phyloP scores from a whole-genome alignment of 2,113 vertebrate species.

The Ciconia boyciana region DNA sequence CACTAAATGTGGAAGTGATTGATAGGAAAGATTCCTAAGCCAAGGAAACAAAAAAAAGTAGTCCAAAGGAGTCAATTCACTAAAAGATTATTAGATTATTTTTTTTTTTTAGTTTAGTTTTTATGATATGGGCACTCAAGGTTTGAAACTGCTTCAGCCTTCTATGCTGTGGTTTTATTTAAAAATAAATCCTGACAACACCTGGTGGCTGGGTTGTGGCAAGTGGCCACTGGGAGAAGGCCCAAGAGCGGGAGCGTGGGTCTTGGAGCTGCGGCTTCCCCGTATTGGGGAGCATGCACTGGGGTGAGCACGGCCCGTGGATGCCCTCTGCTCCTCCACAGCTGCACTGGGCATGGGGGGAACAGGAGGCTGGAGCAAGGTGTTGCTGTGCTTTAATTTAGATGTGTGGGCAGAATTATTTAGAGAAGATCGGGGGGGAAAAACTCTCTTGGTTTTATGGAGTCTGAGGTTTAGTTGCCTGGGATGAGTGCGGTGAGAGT shows the following conservation, averaged over 20 bases:
- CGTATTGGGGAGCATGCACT: fast-evolving
- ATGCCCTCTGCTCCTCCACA: neutral
- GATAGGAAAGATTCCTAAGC: neutral
- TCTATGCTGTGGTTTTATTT: neutral
- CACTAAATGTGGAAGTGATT: slow-evolving; percentile 22
- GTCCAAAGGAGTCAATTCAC: neutral
- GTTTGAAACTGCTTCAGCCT: neutral
- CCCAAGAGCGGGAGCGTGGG: neutral
- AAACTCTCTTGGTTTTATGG: neutral
- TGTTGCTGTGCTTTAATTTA: neutral
- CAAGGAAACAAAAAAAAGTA: neutral
- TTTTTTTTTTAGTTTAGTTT: neutral
- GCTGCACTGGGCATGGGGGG: neutral
- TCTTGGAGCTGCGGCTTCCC: neutral
- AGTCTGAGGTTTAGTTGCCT: neutral
- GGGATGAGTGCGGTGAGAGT: neutral
- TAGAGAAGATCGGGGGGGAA: neutral
- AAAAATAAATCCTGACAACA: neutral
- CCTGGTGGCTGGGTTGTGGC: neutral
- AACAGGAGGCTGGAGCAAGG: neutral
- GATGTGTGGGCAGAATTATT: neutral
- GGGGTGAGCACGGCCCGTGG: neutral
- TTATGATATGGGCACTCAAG: fast-evolving
- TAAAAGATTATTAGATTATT: neutral
- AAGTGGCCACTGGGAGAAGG: neutral